A percentile compares a stretch with the other conserved stretches of the same genome.
Evolutionary conservation across 2,888 invertebrate species (phyloP).

Genomic region (Elmis aenea): DNA sequence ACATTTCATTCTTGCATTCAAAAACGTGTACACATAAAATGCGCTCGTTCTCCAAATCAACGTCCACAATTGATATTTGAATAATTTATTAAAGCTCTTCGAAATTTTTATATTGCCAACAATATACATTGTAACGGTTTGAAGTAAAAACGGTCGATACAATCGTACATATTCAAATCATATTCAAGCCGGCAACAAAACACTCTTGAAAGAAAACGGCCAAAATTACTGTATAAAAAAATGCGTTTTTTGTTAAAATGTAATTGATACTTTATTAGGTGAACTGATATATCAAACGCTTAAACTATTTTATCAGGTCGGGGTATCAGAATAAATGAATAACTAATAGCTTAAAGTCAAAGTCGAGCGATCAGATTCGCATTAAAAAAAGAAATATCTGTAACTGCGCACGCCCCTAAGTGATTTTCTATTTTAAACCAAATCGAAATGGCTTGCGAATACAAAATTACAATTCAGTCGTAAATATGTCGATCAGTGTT

Average conservation of each 20-base stretch:
- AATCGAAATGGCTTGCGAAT: conserved; percentile 36
- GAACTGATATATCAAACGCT: conserved; percentile 3
- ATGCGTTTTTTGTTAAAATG: conserved; percentile 24
- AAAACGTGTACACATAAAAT: too few species aligned
- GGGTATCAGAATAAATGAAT: conserved; percentile 37
- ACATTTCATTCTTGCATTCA: too few species aligned
- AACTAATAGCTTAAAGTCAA: conserved; percentile 37
- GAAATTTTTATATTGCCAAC: too few species aligned
- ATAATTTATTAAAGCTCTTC: too few species aligned
- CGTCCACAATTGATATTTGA: too few species aligned
- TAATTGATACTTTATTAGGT: conserved; percentile 35
- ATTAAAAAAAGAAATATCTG: conserved; percentile 35
- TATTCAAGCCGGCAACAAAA: too few species aligned
- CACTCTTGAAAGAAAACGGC: too few species aligned
- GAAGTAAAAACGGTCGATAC: too few species aligned
- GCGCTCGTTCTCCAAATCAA: too few species aligned
- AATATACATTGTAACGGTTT: too few species aligned
- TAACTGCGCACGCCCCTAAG: conserved; percentile 38
- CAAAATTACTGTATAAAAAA: too few species aligned
- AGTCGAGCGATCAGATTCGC: conserved; percentile 33
- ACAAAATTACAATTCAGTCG: conserved; percentile 34
- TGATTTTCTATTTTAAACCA: conserved; percentile 36
- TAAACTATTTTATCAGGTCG: conserved; percentile 18
- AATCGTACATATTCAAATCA: too few species aligned
- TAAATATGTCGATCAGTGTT: conserved; percentile 41